Conservation (phyloP, 2,797 vertebrate genomes). For the Etheostoma perlongum region DNA sequence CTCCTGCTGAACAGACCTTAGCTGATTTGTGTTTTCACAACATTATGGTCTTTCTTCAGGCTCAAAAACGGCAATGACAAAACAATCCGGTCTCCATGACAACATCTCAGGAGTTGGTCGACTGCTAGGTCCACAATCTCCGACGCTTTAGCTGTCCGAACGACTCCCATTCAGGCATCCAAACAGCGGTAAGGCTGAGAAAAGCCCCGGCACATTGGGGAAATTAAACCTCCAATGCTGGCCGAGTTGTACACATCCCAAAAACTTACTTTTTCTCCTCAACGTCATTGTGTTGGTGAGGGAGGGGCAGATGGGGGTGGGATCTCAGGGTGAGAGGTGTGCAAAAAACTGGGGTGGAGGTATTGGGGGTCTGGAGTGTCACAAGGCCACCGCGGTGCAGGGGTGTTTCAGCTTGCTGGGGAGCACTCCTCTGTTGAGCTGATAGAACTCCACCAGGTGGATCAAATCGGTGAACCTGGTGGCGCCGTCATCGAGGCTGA, state of each 20-base stretch:
- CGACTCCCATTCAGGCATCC: conserved; percentile 43
- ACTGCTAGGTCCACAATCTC: conserved; percentile 32
- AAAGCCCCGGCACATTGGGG: conserved; percentile 22
- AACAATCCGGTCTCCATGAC: conserved; percentile 40
- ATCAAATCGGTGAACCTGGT: conserved; percentile 99
- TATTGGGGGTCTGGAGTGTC: conserved; percentile 77
- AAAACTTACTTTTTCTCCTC: conserved; percentile 53
- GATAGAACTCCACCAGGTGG: conserved; percentile 99
- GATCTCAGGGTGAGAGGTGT: conserved; percentile 62
- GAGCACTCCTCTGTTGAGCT: conserved; percentile 98
- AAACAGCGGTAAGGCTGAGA: conserved; percentile 47
- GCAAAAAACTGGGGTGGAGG: conserved; percentile 61
- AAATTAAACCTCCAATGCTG: conserved; percentile 1
- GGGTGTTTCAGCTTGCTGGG: conserved; percentile 99
- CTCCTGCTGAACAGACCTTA: conserved; percentile 42
- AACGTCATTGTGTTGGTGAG: conserved; percentile 46
- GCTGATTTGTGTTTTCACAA: conserved; percentile 34
- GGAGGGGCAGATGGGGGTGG: conserved; percentile 32
- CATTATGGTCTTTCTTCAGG: conserved; percentile 30
- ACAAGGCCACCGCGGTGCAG: conserved; percentile 98
- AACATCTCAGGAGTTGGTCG: conserved; percentile 27
- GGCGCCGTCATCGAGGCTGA: conserved; percentile 96
- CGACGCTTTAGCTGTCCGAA: conserved; percentile 9
- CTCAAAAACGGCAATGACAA: conserved; percentile 35
- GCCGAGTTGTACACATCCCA: conserved; percentile 38